Percentiles rank a stretch among this genome's conserved stretches.
phyloP scores from a whole-genome alignment of 2,113 vertebrate genomes.

The Neotoma lepida region DNA sequence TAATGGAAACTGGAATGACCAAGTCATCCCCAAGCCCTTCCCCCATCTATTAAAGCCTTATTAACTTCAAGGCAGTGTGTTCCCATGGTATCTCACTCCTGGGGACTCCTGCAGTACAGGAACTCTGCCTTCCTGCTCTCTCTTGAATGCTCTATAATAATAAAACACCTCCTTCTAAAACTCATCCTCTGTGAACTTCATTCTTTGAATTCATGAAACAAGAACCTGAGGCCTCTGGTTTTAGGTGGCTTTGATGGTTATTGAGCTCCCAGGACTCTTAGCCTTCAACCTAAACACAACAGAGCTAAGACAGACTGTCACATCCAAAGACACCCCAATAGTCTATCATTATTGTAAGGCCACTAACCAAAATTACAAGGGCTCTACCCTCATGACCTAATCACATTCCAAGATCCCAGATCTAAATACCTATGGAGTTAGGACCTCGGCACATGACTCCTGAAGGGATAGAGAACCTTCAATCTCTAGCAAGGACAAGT shows the following conservation, averaged over 20 bases:
- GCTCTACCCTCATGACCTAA: not conserved
- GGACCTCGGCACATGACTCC: not conserved
- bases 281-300: not conserved
- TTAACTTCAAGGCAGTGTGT: not conserved
- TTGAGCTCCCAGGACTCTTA: not conserved
- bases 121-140: not conserved
- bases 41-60: not conserved
- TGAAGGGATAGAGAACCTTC: not conserved
- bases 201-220: not conserved
- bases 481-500: not conserved
- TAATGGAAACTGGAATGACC: not conserved
- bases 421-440: not conserved
- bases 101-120: not conserved
- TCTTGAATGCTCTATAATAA: not conserved
- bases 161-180: not conserved
- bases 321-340: not conserved
- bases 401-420: not conserved
- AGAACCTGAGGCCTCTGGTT: not conserved
- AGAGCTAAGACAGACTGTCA: not conserved
- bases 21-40: not conserved
- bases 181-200: not conserved
- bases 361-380: not conserved
- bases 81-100: not conserved
- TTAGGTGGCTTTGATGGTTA: not conserved
- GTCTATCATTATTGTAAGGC: not conserved